Percentiles rank a stretch among this genome's conserved stretches.
These are phyloP conservation scores for Crocallis elinguaria DNA, from an alignment of 2,888 invertebrate species.

Conservation along the genomic window DNA sequence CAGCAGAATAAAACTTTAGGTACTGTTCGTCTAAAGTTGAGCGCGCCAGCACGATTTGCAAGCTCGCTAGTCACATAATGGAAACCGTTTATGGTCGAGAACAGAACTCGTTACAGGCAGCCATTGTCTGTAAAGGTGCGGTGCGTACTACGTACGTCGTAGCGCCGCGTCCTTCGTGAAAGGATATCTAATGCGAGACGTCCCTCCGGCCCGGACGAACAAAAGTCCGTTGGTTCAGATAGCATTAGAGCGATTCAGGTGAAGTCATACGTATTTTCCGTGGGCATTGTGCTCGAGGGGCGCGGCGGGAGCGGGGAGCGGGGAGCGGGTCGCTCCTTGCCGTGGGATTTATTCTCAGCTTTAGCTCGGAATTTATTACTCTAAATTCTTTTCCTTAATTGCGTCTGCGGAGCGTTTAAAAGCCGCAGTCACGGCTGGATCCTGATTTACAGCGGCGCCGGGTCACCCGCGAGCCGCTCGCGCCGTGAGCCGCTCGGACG, in stretches of 20 bases:
- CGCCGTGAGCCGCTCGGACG: background rate
- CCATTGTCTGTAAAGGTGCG: background rate
- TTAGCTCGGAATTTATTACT: slow-evolving; percentile 37
- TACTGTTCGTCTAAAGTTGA: no score
- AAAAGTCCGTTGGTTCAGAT: slow-evolving; percentile 15
- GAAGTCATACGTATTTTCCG: slow-evolving; percentile 15
- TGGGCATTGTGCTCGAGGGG: slow-evolving; percentile 8
- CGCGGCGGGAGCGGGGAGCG: background rate
- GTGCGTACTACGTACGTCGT: no score
- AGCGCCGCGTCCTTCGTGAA: background rate
- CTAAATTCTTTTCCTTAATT: slow-evolving; percentile 46
- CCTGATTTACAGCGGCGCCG: slow-evolving; percentile 32
- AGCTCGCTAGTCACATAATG: no score
- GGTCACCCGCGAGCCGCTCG: background rate
- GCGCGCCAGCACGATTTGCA: no score
- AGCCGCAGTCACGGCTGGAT: slow-evolving; percentile 30
- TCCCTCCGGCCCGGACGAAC: slow-evolving; percentile 11
- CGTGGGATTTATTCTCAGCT: slow-evolving; percentile 31
- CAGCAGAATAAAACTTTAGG: no score
- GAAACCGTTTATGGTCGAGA: no score
- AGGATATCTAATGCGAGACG: slow-evolving; percentile 1
- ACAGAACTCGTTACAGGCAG: no score
- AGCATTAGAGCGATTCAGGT: slow-evolving; percentile 17
- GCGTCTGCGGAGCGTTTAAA: slow-evolving; percentile 36
- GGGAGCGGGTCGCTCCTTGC: background rate